Evolutionary conservation across 2,888 invertebrate species (phyloP).

Genomic region (Microctonus brassicae): DNA sequence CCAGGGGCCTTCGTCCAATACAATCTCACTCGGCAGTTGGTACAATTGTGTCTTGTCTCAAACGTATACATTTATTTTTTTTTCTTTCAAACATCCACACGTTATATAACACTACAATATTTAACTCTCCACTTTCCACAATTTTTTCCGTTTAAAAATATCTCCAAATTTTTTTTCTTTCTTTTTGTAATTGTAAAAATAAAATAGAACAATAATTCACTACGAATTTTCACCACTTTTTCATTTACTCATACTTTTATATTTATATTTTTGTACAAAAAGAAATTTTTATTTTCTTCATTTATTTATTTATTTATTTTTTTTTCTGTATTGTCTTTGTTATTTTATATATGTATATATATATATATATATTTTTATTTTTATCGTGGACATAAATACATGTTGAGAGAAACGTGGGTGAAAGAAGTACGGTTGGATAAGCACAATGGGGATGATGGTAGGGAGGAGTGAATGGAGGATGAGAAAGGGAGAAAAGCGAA

Average conservation of each 20-base stretch:
- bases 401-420: neutral
- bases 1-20: slow-evolving; percentile 16
- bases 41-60: neutral
- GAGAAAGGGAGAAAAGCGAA: slow-evolving; percentile 21
- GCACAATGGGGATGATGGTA: slow-evolving; percentile 11
- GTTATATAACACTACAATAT: no score
- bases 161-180: no score
- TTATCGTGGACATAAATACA: neutral
- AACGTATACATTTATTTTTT: neutral
- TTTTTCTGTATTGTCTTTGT: neutral
- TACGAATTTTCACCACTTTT: neutral
- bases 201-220: neutral
- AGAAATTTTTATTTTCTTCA: no score
- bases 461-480: neutral
- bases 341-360: no score
- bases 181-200: no score
- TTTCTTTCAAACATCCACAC: no score
- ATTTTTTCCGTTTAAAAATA: no score
- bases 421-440: neutral
- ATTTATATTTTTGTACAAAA: neutral
- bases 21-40: slow-evolving; percentile 12
- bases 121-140: no score
- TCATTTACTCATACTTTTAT: neutral
- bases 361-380: neutral
- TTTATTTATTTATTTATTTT: no score